Base-by-base conservation (phyloP, 1,140 invertebrate genomes). In the Nixonia krombeini region DNA sequence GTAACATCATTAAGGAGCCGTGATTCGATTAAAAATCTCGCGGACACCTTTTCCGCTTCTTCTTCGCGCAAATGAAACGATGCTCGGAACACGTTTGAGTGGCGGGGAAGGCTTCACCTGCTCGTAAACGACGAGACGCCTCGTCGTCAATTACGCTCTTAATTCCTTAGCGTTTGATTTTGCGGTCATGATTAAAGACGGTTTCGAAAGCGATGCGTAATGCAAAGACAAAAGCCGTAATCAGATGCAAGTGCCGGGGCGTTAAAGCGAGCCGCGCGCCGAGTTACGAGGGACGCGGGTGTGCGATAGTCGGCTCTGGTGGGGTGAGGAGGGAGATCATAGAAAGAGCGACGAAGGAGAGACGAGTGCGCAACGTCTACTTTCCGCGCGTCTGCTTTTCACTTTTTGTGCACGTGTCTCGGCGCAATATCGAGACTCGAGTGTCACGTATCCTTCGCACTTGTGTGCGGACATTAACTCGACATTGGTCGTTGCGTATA, bases 221-320 rank as follows among this genome's bases (percentile, higher is more conserved):
- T 63, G 49, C 56, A 68, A 62, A 53, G 40, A 68, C 65, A 68
- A 68, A 68, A 68, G 65, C 65, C 53, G 58, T 52, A 68, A 68
- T 68, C 47, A 57, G 18, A 69, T 58, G 65, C 58, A 62, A 68
- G 65, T 62, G 64, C 17, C 47, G 33, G 18, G 37, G 63, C 25
- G 50, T 40, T 55, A 66, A 59, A 59, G 35, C 41, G 52, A 46
- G n/a, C n/a, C 38, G 46, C 51, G 52, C 51, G n/a, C n/a, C n/a
- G n/a, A n/a, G n/a, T n/a, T n/a, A n/a, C n/a, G n/a, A n/a, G n/a
- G n/a, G n/a, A n/a, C n/a, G n/a, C n/a, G n/a, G n/a, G n/a, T n/a
- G n/a, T n/a, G n/a, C n/a, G n/a, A n/a, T n/a, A n/a, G n/a, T n/a
- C n/a, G n/a, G n/a, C n/a, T n/a, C n/a, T n/a, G 33, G n/a, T 6